Evolutionary conservation across 2,797 vertebrate genomes (phyloP).

Genomic region (Tolypeutes matacus): DNA sequence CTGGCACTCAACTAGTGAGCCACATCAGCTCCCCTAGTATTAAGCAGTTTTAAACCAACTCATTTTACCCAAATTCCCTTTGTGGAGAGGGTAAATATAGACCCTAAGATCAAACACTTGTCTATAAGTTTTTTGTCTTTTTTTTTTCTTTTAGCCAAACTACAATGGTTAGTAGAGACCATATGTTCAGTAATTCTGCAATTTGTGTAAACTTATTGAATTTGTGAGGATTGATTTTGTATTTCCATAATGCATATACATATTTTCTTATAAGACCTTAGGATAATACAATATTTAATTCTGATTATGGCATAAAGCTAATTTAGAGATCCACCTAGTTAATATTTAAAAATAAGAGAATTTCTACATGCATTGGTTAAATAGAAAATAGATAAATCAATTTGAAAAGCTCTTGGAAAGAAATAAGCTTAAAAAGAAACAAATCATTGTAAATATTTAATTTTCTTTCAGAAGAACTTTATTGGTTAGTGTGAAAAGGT

Average conservation of each 20-base stretch:
- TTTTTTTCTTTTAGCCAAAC: not conserved
- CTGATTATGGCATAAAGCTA: not conserved
- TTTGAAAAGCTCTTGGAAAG: not conserved
- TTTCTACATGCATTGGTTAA: conserved; percentile 13
- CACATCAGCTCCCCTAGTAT: not conserved
- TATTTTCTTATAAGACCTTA: not conserved
- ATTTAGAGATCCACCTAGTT: not conserved
- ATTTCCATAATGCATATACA: not conserved
- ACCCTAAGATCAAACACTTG: not conserved
- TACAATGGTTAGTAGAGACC: not conserved
- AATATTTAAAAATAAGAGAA: not conserved
- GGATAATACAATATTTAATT: not conserved
- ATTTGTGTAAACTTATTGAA: not conserved
- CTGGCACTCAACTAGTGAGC: no score
- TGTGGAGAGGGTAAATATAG: not conserved
- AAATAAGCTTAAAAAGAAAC: not conserved
- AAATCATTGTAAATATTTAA: not conserved
- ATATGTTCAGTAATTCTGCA: not conserved
- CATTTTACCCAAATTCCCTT: not conserved
- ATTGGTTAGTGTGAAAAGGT: not conserved
- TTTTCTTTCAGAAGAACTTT: not conserved
- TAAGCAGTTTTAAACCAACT: not conserved
- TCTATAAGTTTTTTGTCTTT: not conserved
- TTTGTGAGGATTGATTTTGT: conserved; percentile 9
- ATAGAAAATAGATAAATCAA: not conserved